Evolutionary conservation across 2,888 invertebrate species (phyloP).

Genomic region (Luperina nickerlii): DNA sequence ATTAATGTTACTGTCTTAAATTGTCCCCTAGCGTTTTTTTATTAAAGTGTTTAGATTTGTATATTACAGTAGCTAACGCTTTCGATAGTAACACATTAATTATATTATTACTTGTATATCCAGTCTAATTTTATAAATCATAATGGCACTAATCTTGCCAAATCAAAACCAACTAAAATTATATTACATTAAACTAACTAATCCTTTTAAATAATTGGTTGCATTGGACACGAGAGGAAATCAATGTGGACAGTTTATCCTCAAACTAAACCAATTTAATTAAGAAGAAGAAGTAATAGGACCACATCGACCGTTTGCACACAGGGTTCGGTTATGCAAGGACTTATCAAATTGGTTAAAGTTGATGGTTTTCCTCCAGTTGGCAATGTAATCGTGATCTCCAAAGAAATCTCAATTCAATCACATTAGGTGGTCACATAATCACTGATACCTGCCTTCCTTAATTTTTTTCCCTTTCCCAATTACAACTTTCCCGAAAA

Average conservation of each 20-base stretch:
- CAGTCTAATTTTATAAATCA: neutral
- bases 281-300: neutral
- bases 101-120: neutral
- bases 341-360: constrained; percentile 7
- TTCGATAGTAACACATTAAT: neutral
- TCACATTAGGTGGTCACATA: constrained; percentile 54
- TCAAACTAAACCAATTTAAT: constrained; percentile 1
- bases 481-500: constrained; percentile 54
- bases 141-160: neutral
- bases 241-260: neutral
- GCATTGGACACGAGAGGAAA: neutral
- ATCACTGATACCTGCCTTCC: constrained; percentile 27
- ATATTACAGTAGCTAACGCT: neutral
- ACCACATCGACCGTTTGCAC: neutral
- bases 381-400: constrained; percentile 28
- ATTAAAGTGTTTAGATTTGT: neutral
- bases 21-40: neutral
- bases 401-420: constrained; percentile 49
- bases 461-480: constrained; percentile 40
- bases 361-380: constrained; percentile 19
- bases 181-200: neutral
- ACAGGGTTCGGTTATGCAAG: neutral
- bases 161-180: no score
- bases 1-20: neutral
- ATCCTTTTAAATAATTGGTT: neutral